Base-by-base conservation (phyloP, 2,888 invertebrate species). In the Oxyscelio sp. region DNA sequence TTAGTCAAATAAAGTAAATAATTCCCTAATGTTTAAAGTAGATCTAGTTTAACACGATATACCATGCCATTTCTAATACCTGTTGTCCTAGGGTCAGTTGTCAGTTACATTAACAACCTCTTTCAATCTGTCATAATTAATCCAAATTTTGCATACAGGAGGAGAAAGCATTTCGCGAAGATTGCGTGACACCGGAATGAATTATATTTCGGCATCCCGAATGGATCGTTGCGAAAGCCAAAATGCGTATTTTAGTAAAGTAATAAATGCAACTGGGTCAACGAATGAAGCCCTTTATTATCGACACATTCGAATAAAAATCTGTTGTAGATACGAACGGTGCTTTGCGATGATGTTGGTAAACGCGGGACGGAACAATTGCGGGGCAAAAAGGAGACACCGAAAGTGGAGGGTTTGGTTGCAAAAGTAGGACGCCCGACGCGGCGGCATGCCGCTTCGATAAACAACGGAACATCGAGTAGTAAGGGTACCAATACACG, bases 391-490 rank as follows among this genome's bases (percentile, higher is more conserved):
- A 70, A 54, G 63, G 78, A 78, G 78, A 78, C 38, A 21, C 24
- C 52, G 15, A 70, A 70, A 78, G 15, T 13, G 56, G 52, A 17
- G 70, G 65, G 70, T 71, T 79, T 63, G 63, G 63, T 17, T 63
- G 78, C 45, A 50, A 90, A 89, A 89, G 87, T 85, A 87, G 87
- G 85, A 79, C 81, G 87, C 71, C 63, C 83, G 83, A 85, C 85
- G 83, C 81, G 85, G 87, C 85, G 85, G 90, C 88, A 89, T 89
- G 88, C 87, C 85, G 86, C 85, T 75, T 65, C 90, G 90, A 91
- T 90, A 91, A 90, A 90, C 90, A 90, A 91, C 89, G 86, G 81
- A 85, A 87, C 88, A 87, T 87, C 87, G 88, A 88, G 89, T 77
- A 87, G 89, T 83, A 88, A 88, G 88, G 87, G 88, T 80, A 77